phyloP scores from a whole-genome alignment of 1,140 invertebrate genomes.

The Microvelia longipes region DNA sequence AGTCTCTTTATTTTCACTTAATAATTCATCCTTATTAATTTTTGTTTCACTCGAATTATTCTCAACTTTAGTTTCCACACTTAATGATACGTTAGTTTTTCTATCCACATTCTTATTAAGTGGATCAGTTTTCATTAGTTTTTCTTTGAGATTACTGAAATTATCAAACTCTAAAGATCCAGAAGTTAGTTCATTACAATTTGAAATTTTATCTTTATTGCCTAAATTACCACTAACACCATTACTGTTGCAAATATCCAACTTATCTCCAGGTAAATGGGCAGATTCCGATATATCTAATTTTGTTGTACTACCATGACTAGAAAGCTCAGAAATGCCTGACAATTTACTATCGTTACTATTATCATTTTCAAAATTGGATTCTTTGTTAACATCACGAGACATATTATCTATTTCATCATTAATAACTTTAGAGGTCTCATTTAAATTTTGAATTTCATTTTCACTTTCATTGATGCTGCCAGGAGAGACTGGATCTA shows the following conservation, averaged over 20 bases:
- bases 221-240: constrained; percentile 7
- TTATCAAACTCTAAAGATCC: constrained; percentile 19
- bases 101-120: constrained; percentile 24
- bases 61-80: constrained; percentile 23
- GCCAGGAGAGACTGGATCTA: constrained; percentile 61
- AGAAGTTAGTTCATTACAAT: constrained; percentile 16
- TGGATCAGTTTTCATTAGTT: constrained; percentile 17
- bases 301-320: constrained; percentile 25
- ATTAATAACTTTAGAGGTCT: not conserved
- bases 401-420: constrained; percentile 26
- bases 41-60: constrained; percentile 11
- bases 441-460: constrained; percentile 11
- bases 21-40: not conserved
- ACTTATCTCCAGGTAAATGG: not conserved
- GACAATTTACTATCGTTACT: constrained; percentile 41
- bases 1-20: constrained; percentile 1
- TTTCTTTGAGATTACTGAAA: constrained; percentile 28
- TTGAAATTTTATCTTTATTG: constrained; percentile 23
- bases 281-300: constrained; percentile 15
- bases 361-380: constrained; percentile 23
- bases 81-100: constrained; percentile 27
- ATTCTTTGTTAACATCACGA: constrained; percentile 21
- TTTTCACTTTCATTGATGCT: constrained; percentile 39
- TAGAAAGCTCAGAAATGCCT: constrained; percentile 40
- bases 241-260: not conserved